Conservation (phyloP, 2,888 invertebrate genomes). For the Microctonus brassicae region DNA sequence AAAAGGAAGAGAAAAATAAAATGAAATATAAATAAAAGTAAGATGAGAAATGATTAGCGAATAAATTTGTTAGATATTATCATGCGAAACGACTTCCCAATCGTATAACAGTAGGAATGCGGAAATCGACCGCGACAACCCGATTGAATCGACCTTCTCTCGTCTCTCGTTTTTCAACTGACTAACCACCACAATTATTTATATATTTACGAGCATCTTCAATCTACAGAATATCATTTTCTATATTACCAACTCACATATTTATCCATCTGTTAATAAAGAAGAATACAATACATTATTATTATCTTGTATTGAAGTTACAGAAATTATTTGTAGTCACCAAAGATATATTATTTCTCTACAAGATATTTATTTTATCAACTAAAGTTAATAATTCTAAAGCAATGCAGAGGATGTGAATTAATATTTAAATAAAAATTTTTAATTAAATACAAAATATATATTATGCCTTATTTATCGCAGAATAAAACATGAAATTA, state of each 20-base stretch:
- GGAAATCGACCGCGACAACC: conserved; percentile 30
- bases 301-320: too few relatives aligned
- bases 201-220: not conserved
- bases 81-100: conserved; percentile 27
- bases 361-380: not conserved
- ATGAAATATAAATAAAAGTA: conserved; percentile 1
- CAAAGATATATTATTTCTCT: too few relatives aligned
- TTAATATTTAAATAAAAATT: too few relatives aligned
- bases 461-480: too few relatives aligned
- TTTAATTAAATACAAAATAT: too few relatives aligned
- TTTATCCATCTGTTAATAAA: not conserved
- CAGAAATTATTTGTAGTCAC: not conserved
- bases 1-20: not conserved
- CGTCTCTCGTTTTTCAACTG: not conserved
- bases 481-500: too few relatives aligned
- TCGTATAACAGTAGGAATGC: conserved; percentile 27
- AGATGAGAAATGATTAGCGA: conserved; percentile 2
- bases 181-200: not conserved
- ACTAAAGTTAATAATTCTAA: not conserved
- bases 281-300: not conserved
- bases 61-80: conserved; percentile 29
- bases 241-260: conserved; percentile 1
- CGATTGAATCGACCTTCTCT: conserved; percentile 27
- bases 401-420: too few relatives aligned
- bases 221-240: not conserved